Base-by-base conservation (phyloP, 1,140 invertebrate genomes). In the Campodea augens region DNA sequence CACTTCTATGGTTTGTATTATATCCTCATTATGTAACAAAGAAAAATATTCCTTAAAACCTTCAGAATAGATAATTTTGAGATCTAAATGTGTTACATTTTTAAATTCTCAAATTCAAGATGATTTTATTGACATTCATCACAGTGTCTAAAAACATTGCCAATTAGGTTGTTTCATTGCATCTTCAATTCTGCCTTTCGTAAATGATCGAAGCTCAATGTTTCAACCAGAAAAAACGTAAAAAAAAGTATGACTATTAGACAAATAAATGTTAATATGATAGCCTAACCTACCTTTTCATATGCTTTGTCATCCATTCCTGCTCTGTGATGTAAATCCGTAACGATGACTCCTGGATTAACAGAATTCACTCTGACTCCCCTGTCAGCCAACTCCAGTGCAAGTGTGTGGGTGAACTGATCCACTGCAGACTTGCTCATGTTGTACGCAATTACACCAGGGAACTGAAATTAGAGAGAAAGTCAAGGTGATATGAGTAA, bases 391-490 rank as follows among this genome's bases (percentile, higher is more conserved):
- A 69, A 38, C 48, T 69, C 67, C 13, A 76, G 55, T 20, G 77
- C 74, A 15, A 68, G 61, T 56, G 72, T 74, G 53, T 68, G 58
- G 1, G 78, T 79, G 23, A 82, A 67, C 49, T 77, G 74, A 54
- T 80, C 75, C 5, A 82, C 46, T 24, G 74, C 74, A 48, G 72
- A 62, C 60, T 81, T 80, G n/a, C 70, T 72, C 55, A 75, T 70
- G 53, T 64, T 65, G 52, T 78, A 79, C 1, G 72, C 65, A 22
- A 65, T 45, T 19, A 65, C 55, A 5, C 59, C 58, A 23, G 60
- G 50, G 42, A 62, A 65, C 51, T 49, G 19, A 20, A n/a, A 15
- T 13, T 18, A 13, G 15, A n/a, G 18, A 32, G 20, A 7, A 44
- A 44, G 24, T 41, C 36, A 4, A 43, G 20, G 3, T 37, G n/a